Conservation (phyloP, 2,797 vertebrate genomes). For the Lepilemur septentrionalis region DNA sequence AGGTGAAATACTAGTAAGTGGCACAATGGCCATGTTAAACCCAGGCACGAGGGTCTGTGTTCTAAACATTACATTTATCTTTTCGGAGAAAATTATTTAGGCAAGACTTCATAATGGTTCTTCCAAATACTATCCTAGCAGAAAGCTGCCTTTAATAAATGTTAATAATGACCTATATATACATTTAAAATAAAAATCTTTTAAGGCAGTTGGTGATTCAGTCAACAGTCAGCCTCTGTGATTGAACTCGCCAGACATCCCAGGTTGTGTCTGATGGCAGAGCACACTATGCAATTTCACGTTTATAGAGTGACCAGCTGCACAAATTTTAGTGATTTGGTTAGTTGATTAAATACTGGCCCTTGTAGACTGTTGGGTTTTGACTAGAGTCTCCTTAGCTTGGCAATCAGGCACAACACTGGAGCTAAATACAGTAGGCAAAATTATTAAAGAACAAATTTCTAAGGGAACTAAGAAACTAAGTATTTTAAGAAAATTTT, state of each 20-base stretch:
- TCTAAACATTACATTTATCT: not conserved
- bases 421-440: not conserved
- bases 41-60: not conserved
- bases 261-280: not conserved
- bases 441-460: slow-evolving; percentile 5
- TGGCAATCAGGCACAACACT: not conserved
- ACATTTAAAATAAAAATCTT: slow-evolving; percentile 7
- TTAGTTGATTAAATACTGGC: not conserved
- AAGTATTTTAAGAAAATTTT: not conserved
- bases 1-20: not conserved
- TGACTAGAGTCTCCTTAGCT: not conserved
- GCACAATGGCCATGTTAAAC: not conserved
- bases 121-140: not conserved
- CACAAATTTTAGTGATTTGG: not conserved
- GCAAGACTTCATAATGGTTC: not conserved
- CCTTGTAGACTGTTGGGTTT: not conserved
- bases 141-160: not conserved
- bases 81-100: not conserved
- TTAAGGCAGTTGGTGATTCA: not conserved
- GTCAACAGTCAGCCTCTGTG: not conserved
- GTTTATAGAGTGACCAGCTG: not conserved
- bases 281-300: not conserved
- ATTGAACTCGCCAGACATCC: not conserved
- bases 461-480: not conserved
- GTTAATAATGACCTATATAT: not conserved